Base-by-base conservation (phyloP, 2,113 vertebrate species). In the Lepus americanus region DNA sequence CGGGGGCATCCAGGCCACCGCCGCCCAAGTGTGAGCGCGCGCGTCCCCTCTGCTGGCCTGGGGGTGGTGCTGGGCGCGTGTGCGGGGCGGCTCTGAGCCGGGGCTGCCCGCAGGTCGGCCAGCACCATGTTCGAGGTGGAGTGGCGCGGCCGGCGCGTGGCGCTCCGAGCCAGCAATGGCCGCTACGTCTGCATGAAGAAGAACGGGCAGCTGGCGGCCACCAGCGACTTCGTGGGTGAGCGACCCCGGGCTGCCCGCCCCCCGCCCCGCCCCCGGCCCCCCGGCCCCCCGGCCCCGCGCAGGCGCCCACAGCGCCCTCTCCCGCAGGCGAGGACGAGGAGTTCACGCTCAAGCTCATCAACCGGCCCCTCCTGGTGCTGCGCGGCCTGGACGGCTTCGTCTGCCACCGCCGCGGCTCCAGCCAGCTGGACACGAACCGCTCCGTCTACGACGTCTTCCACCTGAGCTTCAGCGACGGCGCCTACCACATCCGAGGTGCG, bases 111-210 rank as follows among this genome's bases (percentile, higher is more conserved):
- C 8, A 99, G 99, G 1, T 98, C 99, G 86, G 98, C 98, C 95
- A 99, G 98, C 97, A 99, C 99, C 95, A 99, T 99, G 99, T 99
- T 99, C 53, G 99, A 99, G 93, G 98, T 99, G 23, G 99, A 99
- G 97, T 99, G 99, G 99, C 98, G 98, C 0, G 99, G 99, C 83
- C 98, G 98, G 39, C 98, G 99, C 33, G 98, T 99, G 92, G 99
- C 99, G 44, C 98, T 99, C 89, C 99, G 98, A 27, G 99, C 99
- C 80, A 99, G 98, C 96, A 99, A 99, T 0, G 99, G 99, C 88
- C 99, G 99, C 83, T 99, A 99, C 0, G 98, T 99, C 86, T 99
- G 98, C 97, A 99, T 99, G 92, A 99, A 99, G 98, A 99, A 98
- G 98, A 99, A 99, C 0, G 99, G 99, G 77, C 99, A 99, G 98